Base-by-base conservation (phyloP, 2,888 invertebrate species). In the Tuberolachnus salignus region DNA sequence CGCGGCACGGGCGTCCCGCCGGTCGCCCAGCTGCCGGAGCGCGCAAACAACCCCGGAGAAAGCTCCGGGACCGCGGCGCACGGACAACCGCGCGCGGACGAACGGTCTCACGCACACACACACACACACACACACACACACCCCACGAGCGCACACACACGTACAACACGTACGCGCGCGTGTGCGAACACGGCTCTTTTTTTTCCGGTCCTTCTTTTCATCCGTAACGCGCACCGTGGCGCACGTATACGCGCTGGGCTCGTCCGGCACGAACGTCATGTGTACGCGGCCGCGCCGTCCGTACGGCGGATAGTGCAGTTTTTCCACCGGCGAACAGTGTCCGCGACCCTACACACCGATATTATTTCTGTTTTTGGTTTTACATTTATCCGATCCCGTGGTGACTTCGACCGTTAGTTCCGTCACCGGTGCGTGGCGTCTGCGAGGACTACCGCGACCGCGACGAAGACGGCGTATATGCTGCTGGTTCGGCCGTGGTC, bases 401-500 rank as follows among this genome's bases (percentile, higher is more conserved):
- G 34, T 34, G 34, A 8, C 59, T 9, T 1, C 16, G 16, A n/a
- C 55, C 55, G 9, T n/a, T 8, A 14, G n/a, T 21, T 23, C 34
- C 14, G 26, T 9, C 16, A 14, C 16, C 63, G n/a, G 13, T 2
- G 6, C 13, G 19, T 19, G 44, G 13, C 21, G 19, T 8, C 21
- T 14, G 11, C 64, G 49, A 49, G 23, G 16, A 16, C 4, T 26
- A 21, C 44, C 21, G 46, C 70, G 19, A 21, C 44, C 42, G 6
- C 44, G 23, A 44, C 44, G 46, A 26, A 19, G 26, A 44, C 49
- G 61, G 19, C 59, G 71, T 61, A 61, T 72, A 72, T 73, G 72
- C 61, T 61, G 49, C 83, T 81, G 72, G 82, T 80, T 67, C 82
- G 72, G 82, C 83, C 83, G 82, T 83, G 83, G 57, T 59, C 46